A percentile compares a stretch with the other conserved stretches of the same genome.
Evolutionary conservation across 2,113 vertebrate genomes (phyloP).

Genomic region (Buteo buteo): DNA sequence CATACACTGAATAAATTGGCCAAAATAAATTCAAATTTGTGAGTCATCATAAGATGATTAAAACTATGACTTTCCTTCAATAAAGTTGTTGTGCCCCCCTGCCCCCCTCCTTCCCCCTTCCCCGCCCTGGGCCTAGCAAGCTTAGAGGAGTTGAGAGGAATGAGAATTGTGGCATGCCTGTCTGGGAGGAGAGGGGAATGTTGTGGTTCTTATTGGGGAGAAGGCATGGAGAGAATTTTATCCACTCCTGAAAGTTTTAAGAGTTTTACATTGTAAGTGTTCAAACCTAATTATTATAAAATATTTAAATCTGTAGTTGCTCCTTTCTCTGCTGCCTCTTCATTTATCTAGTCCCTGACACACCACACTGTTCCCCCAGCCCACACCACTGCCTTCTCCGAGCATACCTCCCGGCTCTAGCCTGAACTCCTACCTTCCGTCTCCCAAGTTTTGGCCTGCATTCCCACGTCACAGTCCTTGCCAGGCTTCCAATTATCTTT

Average conservation of each 20-base stretch:
- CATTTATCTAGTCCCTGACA: neutral
- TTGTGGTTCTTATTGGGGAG: neutral
- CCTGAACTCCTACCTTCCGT: neutral
- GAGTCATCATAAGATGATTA: neutral
- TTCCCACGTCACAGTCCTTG: neutral
- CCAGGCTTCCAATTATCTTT: neutral
- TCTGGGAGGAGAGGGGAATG: neutral
- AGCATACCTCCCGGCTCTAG: no score
- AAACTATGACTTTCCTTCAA: neutral
- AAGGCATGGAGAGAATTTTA: neutral
- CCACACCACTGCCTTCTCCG: neutral
- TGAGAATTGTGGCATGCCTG: neutral
- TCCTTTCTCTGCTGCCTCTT: neutral
- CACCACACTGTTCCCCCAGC: neutral
- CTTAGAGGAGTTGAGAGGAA: neutral
- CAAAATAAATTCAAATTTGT: neutral
- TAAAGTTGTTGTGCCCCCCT: neutral
- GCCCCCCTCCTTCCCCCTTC: no score
- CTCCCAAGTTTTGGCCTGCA: neutral
- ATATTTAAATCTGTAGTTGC: neutral
- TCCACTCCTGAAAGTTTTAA: neutral
- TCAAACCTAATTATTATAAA: neutral
- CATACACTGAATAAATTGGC: neutral
- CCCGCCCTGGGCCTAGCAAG: neutral
- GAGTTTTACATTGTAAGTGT: neutral